These are phyloP conservation scores for Calliopum simillimum DNA, from an alignment of 2,888 invertebrate genomes.

Conservation along the genomic window DNA sequence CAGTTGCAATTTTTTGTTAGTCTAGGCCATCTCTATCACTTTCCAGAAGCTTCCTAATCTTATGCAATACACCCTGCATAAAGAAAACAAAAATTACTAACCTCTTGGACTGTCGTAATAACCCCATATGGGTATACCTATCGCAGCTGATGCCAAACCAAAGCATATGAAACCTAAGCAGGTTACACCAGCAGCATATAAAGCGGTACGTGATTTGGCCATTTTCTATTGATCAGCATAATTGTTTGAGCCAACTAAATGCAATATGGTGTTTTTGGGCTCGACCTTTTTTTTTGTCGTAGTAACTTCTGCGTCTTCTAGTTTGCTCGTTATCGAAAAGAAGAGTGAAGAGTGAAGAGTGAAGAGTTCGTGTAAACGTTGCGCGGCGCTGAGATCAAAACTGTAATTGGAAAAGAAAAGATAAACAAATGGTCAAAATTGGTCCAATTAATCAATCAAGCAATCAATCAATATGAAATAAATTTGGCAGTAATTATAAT, in stretches of 20 bases:
- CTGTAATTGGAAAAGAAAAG: not conserved
- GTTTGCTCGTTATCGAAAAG: too few relatives aligned
- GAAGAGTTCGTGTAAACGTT: not conserved
- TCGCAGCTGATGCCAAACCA: conserved; percentile 83
- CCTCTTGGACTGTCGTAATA: conserved; percentile 75
- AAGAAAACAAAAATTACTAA: conserved; percentile 62
- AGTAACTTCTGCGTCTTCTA: too few relatives aligned
- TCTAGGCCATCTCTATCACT: too few relatives aligned
- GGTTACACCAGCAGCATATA: conserved; percentile 67
- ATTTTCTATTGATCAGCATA: conserved; percentile 57
- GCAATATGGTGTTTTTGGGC: not conserved
- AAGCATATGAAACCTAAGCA: conserved; percentile 79
- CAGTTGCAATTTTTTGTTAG: too few relatives aligned
- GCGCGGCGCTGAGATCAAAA: conserved; percentile 14
- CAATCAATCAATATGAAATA: too few relatives aligned
- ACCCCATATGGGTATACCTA: conserved; percentile 89
- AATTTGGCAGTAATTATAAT: too few relatives aligned
- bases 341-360: not conserved
- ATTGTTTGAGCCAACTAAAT: conserved; percentile 29
- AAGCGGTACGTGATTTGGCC: conserved; percentile 66
- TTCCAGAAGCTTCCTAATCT: too few relatives aligned
- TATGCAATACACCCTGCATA: too few relatives aligned
- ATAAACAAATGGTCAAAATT: not conserved
- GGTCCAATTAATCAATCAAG: not conserved
- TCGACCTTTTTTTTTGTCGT: conserved; percentile 1